phyloP scores from a whole-genome alignment of 2,113 vertebrate species.

The Sapajus apella region DNA sequence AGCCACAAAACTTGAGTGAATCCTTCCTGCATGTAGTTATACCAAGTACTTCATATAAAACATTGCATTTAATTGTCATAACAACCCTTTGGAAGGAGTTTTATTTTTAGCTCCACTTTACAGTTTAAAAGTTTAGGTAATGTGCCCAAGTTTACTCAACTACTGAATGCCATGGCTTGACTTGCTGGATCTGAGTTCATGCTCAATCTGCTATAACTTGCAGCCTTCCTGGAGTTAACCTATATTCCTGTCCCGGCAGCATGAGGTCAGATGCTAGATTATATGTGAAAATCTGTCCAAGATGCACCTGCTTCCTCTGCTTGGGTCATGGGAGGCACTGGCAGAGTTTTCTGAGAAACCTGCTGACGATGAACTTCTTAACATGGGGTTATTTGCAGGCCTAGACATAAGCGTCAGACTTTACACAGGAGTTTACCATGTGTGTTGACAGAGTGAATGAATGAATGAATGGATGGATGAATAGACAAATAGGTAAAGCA shows the following conservation, averaged over 20 bases:
- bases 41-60: not conserved
- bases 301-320: not conserved
- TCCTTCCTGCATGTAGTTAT: rapidly evolving
- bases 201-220: rapidly evolving
- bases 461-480: too few species aligned
- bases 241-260: not conserved
- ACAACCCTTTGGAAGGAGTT: rapidly evolving
- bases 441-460: too few species aligned
- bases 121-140: not conserved
- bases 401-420: rapidly evolving
- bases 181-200: rapidly evolving
- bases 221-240: not conserved
- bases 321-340: rapidly evolving
- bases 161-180: not conserved
- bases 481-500: not conserved
- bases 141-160: not conserved
- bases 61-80: too few species aligned
- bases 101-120: not conserved
- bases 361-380: not conserved
- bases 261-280: rapidly evolving
- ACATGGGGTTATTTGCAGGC: not conserved
- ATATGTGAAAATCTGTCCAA: rapidly evolving
- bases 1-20: rapidly evolving
- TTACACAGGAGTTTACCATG: not conserved
- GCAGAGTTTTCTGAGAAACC: not conserved